Evolutionary conservation across 2,113 vertebrate genomes (phyloP), one percentile per base, ranked within the genome.

Genomic region (Seriola rivoliana): DNA sequence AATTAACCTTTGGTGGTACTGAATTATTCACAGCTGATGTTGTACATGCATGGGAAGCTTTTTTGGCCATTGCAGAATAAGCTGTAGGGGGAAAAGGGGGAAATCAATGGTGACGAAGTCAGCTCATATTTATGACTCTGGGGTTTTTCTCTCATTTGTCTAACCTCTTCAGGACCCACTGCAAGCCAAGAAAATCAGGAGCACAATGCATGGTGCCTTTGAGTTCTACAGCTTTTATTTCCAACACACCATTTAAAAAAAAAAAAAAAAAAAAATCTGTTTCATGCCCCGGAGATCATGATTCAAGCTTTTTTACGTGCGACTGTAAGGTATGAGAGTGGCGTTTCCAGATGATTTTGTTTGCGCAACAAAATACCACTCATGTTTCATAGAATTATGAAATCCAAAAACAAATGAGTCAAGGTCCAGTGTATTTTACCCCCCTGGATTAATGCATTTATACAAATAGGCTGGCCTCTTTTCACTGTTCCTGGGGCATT

Each of bases 1-100:
- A 96, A 96, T 95, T 93, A 97, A 95, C 95, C 95, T 96, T 94
- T 92, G 85, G 89, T 92, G 85, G 88, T 91, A 91, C 91, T 91
- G 93, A 93, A 94, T 96, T 76, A 55, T 95, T 95, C 91, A 86
- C 91, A 95, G 89, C 86, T 95, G 93, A 93, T 82, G 67, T 70
- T 34, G 78, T 77, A 72, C 63, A 77, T 65, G 70, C 66, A 69
- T 17, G 64, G 84, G 71, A 63, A 82, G 83, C 88, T 44, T 85
- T 87, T 50, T 87, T 50, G 77, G 23, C 75, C 77, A 21, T n/a
- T 46, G 77, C 71, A 42, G 54, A 55, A 66, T 89, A 88, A 78
- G 69, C 80, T 75, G 70, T 62, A 52, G 25, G 69, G 69, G 54
- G 54, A 36, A 5, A 58, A 17, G 29, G 52, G 29, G 42, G 13